Evolutionary conservation across 2,888 invertebrate genomes (phyloP), one percentile per base, ranked within the genome.

Genomic region (Cancer borealis): DNA sequence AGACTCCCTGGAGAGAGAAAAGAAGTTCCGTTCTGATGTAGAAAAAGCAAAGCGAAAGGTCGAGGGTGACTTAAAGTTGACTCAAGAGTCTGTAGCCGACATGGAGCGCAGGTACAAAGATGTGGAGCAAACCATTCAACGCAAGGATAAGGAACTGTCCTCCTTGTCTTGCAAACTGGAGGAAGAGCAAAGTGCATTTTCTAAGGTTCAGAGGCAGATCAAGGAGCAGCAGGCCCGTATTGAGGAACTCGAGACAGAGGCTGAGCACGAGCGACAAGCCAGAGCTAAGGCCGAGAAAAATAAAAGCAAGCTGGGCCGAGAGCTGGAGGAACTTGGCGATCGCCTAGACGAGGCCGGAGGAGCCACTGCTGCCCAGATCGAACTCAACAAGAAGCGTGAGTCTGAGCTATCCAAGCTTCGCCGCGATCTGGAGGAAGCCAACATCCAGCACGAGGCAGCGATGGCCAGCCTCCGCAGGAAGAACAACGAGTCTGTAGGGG

Each of bases 331-430:
- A 97, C 97, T 99, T 96, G 99, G 99, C 96, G 99, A 99, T 97
- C 98, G 99, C 96, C 98, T 99, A 96, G 99, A 99, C 97, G 99
- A 99, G 97, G 99, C 99, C 96, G 99, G 99, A 96, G 99, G 99
- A 97, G 99, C 99, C 96, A 99, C 99, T 96, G 98, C 99, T 92
- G 99, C 99, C 96, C 99, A 99, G 97, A 98, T 99, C 97, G 99
- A 99, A 97, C 98, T 99, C 97, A 99, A 99, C 98, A 99, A 99
- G 98, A 99, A 99, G 97, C 98, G 99, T 96, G 99, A 99, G 97
- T 98, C 99, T 96, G 99, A 99, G 97, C 98, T 99, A 96, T 98
- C 99, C 97, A 99, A 99, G 97, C 98, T 99, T 96, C 98, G 99
- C 96, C 98, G 99, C 96, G 99, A 99, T 97, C 98, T 99, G 96